phyloP scores from a whole-genome alignment of 2,113 vertebrate genomes.

The Chaetops frenatus region DNA sequence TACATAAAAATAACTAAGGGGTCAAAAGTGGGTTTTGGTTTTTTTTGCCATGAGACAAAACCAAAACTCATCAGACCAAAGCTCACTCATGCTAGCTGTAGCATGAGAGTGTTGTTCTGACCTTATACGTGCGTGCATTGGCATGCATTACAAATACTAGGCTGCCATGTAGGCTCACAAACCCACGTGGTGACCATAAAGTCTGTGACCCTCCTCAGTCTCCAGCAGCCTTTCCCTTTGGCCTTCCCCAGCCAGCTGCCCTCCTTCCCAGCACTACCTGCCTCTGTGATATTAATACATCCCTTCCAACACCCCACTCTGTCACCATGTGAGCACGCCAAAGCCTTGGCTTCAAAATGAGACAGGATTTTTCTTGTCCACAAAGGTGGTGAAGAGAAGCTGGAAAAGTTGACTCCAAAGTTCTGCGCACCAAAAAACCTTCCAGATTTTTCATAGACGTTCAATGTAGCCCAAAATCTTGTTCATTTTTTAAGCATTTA shows the following conservation, averaged over 20 bases:
- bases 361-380: neutral
- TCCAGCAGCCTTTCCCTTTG: fast-evolving
- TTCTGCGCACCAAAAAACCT: neutral
- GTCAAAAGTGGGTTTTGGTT: neutral
- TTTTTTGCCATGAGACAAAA: neutral
- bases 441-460: neutral
- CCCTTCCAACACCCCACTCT: neutral
- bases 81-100: neutral
- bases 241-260: neutral
- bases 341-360: neutral
- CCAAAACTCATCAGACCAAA: neutral
- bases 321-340: fast-evolving
- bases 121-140: no score
- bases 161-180: neutral
- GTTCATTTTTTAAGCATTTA: neutral
- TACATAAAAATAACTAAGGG: neutral
- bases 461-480: neutral
- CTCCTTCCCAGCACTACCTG: neutral
- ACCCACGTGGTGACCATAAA: neutral
- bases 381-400: neutral
- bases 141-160: neutral
- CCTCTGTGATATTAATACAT: neutral
- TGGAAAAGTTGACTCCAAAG: neutral
- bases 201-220: neutral
- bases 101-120: neutral